Base-by-base conservation (phyloP, 1,140 invertebrate species). In the Oryctes rhinoceros region DNA sequence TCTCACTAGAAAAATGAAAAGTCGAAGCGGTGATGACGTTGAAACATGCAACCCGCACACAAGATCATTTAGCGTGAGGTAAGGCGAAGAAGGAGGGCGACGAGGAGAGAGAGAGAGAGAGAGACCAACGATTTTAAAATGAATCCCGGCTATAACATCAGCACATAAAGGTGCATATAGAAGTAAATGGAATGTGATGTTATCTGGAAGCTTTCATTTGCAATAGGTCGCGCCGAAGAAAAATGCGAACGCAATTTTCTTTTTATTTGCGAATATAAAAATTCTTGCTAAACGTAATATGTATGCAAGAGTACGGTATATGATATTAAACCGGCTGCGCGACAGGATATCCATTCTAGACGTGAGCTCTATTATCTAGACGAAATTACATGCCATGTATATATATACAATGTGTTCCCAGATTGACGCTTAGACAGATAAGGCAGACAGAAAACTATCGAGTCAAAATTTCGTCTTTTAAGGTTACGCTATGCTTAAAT, bases 141-240 rank as follows among this genome's bases (percentile, higher is more conserved):
- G 53, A 59, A 59, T 59, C 53, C 24, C 15, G 53, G 53, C 13
- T 18, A 18, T 59, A 59, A 59, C 53, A 59, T 59, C 53, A n/a
- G 15, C 53, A 59, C 53, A 6, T 59, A 59, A 59, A 59, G 53
- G 53, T 59, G 53, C 11, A 59, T 59, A 59, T 59, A 59, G 15
- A 59, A 59, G 53, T 59, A 59, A 59, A 59, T 59, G 53, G 53
- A 59, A 59, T 59, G 53, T 18, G 53, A 59, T 59, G 53, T 59
- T 59, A 59, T 59, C 53, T 59, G 53, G 53, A 18, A 53, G 53
- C n/a, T 59, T 59, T 59, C 53, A 59, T 59, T 59, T 18, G 15
- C 53, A 59, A 59, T 59, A 59, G 15, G 53, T 59, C 53, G 53
- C 53, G 15, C 15, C 49, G 53, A n/a, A 59, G 53, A 59, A 59